Base-by-base conservation (phyloP, 2,888 invertebrate genomes). In the Cristatella mucedo region DNA sequence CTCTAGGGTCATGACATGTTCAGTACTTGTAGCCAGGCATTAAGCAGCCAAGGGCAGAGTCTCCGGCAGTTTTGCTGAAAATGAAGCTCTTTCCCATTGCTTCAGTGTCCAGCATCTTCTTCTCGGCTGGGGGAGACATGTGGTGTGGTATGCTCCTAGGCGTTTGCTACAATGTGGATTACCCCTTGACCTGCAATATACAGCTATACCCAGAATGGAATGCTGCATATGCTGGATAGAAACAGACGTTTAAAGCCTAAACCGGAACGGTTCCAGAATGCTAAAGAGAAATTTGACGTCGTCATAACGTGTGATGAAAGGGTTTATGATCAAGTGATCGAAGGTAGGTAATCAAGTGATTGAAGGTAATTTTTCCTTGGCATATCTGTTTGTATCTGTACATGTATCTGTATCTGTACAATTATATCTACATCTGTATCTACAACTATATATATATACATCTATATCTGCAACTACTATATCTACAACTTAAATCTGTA, bases 241-340 rank as follows among this genome's bases (percentile, higher is more conserved):
- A 99, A 99, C 67, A 72, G 87, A 47, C 74, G 95, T 59, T 89
- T 99, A 49, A 99, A 99, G 68, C 74, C 77, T 21, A 76, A 75
- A 44, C 97, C 97, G 2, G 91, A 99, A 68, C 76, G 82, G 53
- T 97, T 99, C 69, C 97, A 99, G 69, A 72, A 75, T 7, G 78
- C 78, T 47, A 73, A 73, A 47, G 87, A 93, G 47, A 77, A 78
- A 56, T 99, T 97, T 67, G 91, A 95, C 69, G 78, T 99, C 40
- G 76, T 99, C 44, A 80, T 99, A 51, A 89, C 93, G 0, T 87
- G 91, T 58, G 97, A 99, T 67, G 97, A 99, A 65, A 72, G 95
- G 50, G 95, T 99, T 1, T 99, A 93, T 64, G 97, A 99, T 67
- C 89, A 95, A 73, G 87, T 95, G 16, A 74, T 89, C 40, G 87